Evolutionary conservation across 2,797 vertebrate species (phyloP).

Genomic region (Antennarius maculatus): DNA sequence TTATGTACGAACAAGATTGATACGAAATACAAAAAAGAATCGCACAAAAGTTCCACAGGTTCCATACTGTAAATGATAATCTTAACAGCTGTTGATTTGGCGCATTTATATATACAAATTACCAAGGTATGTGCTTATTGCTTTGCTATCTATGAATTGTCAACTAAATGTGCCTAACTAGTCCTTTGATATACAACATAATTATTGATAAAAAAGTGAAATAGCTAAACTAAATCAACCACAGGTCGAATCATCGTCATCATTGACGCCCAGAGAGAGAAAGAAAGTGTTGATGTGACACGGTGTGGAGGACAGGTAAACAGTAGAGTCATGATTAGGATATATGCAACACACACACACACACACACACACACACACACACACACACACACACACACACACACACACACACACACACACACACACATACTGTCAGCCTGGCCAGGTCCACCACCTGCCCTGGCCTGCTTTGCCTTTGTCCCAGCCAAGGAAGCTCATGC

Average conservation of each 20-base stretch:
- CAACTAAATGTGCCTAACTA: background rate
- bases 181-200: background rate
- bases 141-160: slow-evolving; percentile 5
- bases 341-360: slow-evolving; percentile 42
- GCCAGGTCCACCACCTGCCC: slow-evolving; percentile 76
- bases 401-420: slow-evolving; percentile 4
- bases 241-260: background rate
- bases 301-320: slow-evolving; percentile 48
- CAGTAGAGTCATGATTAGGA: slow-evolving; percentile 49
- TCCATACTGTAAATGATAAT: background rate
- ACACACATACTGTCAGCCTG: slow-evolving; percentile 32
- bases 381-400: slow-evolving; percentile 17
- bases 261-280: too few species aligned
- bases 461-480: slow-evolving; percentile 61
- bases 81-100: background rate
- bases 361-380: slow-evolving; percentile 26
- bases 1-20: slow-evolving; percentile 19
- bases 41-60: background rate
- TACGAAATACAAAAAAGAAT: background rate
- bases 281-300: slow-evolving; percentile 39
- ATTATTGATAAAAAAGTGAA: background rate
- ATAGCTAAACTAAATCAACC: background rate
- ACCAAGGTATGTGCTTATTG: background rate
- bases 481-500: slow-evolving; percentile 77
- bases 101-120: background rate